Evolutionary conservation across 2,797 vertebrate species (phyloP).

Genomic region (Okamejei kenojei): DNA sequence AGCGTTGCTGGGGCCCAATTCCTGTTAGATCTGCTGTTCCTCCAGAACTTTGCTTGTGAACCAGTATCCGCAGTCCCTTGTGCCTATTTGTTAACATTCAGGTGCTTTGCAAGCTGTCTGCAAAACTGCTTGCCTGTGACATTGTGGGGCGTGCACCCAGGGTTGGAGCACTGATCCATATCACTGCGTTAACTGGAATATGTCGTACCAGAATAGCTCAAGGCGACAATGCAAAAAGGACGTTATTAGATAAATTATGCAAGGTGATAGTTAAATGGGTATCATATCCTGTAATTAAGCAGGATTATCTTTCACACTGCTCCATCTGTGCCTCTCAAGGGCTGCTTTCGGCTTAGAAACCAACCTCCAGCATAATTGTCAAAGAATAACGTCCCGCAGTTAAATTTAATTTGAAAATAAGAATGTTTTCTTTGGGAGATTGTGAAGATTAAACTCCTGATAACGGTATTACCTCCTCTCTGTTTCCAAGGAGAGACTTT

Average conservation of each 20-base stretch:
- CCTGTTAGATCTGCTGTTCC: no score
- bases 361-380: background rate
- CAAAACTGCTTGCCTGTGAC: background rate
- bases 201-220: background rate
- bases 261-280: constrained; percentile 13
- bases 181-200: constrained; percentile 15
- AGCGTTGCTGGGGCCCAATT: no score
- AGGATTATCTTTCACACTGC: background rate
- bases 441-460: background rate
- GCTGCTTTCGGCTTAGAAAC: background rate
- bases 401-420: background rate
- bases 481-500: background rate
- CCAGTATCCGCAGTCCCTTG: no score
- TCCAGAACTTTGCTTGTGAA: no score
- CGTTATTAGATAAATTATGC: constrained; percentile 24
- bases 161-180: background rate
- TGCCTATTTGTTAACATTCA: background rate
- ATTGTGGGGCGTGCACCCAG: background rate
- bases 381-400: background rate
- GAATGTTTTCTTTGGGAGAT: background rate
- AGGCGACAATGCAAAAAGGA: background rate
- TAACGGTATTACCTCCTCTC: background rate
- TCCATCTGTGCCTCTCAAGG: background rate
- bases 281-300: background rate
- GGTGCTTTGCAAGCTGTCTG: no score